Percentiles rank a stretch among this genome's conserved stretches.
These are phyloP conservation scores for Trigoniulus corallinus DNA, from an alignment of 1,140 invertebrate species.

Conservation along the genomic window DNA sequence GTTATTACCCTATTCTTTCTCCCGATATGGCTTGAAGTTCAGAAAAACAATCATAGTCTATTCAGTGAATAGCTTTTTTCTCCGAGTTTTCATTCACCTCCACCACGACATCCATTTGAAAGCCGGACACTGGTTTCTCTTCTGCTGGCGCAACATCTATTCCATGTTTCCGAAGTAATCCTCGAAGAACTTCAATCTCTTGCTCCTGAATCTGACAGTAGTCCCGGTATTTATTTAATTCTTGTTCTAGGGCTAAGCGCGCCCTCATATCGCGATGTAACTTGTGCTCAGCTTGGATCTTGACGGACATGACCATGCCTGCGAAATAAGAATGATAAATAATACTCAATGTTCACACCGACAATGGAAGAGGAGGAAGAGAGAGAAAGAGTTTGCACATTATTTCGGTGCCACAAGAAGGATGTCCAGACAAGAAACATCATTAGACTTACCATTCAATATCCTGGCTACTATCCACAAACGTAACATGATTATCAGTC, in stretches of 20 bases:
- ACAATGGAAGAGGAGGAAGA: no score
- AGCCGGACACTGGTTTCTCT: not conserved
- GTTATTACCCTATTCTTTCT: no score
- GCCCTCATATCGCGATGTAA: constrained; percentile 19
- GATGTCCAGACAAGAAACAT: no score
- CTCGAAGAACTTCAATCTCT: constrained; percentile 3
- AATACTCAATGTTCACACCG: not conserved
- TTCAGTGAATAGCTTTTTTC: not conserved
- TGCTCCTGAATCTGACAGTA: constrained; percentile 10
- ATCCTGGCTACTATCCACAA: constrained; percentile 26
- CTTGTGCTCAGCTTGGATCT: constrained; percentile 24
- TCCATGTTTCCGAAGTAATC: constrained; percentile 5
- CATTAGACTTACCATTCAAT: constrained; percentile 22
- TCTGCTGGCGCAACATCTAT: not conserved
- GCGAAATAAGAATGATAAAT: constrained; percentile 7
- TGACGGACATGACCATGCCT: constrained; percentile 28
- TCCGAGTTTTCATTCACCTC: constrained; percentile 2
- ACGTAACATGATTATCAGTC: constrained; percentile 23
- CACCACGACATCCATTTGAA: constrained; percentile 4
- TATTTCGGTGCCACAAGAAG: no score
- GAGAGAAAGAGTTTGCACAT: no score
- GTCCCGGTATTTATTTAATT: constrained; percentile 23
- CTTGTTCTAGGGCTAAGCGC: constrained; percentile 22
- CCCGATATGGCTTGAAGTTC: no score
- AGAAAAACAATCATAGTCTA: not conserved